Conservation (phyloP, 2,888 invertebrate species). For the Drosophila ustulata region DNA sequence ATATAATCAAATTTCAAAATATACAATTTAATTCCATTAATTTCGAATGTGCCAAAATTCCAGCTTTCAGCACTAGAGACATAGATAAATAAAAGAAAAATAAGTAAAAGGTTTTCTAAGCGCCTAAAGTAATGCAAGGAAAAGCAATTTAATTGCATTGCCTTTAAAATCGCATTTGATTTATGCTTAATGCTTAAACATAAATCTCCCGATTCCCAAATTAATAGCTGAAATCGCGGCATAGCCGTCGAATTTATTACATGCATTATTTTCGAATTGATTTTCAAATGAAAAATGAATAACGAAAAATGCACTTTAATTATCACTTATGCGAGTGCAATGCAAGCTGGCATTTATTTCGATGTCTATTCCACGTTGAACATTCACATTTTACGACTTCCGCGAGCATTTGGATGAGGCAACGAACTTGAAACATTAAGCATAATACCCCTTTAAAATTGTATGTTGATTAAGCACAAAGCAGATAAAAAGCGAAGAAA, state of each 20-base stretch:
- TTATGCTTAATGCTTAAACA: not conserved
- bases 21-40: no score
- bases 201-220: not conserved
- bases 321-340: slow-evolving; percentile 13
- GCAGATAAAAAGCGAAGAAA: not conserved
- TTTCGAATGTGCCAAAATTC: no score
- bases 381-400: slow-evolving; percentile 53
- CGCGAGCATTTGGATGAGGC: slow-evolving; percentile 44
- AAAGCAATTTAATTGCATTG: not conserved
- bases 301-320: slow-evolving; percentile 26
- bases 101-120: no score
- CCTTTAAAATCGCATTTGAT: not conserved
- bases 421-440: slow-evolving; percentile 64
- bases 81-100: no score
- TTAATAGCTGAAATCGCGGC: slow-evolving; percentile 9
- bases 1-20: no score
- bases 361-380: slow-evolving; percentile 7
- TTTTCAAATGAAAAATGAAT: slow-evolving; percentile 10
- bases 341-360: no score
- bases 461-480: slow-evolving; percentile 35
- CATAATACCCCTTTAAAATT: slow-evolving; percentile 41
- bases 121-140: no score
- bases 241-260: no score
- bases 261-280: not conserved
- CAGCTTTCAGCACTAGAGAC: no score